Conservation (phyloP, 1,140 invertebrate genomes). For the Grapholita molesta region DNA sequence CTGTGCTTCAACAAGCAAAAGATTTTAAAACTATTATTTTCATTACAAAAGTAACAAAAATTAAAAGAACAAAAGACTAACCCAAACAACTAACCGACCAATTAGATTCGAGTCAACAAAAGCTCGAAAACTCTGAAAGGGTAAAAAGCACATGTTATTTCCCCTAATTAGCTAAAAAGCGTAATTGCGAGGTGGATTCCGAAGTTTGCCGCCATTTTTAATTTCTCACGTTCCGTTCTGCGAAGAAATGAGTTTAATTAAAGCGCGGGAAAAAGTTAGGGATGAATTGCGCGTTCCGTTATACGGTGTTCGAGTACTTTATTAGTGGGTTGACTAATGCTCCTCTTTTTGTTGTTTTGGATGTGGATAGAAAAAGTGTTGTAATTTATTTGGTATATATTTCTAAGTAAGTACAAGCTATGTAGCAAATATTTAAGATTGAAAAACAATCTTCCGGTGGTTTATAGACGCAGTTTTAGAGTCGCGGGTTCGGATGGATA, state of each 20-base stretch:
- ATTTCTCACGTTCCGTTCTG: background rate
- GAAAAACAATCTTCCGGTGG: too few relatives aligned
- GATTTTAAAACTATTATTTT: background rate
- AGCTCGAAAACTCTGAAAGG: background rate
- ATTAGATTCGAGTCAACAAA: background rate
- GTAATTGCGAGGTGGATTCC: background rate
- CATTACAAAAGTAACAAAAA: background rate
- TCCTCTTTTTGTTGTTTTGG: background rate
- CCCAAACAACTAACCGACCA: background rate
- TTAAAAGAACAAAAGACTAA: background rate
- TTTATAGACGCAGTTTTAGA: too few relatives aligned
- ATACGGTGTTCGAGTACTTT: background rate
- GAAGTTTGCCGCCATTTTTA: background rate
- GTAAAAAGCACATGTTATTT: constrained; percentile 3
- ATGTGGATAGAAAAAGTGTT: background rate
- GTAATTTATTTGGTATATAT: background rate
- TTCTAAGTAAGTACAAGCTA: too few relatives aligned
- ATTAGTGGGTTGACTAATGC: background rate
- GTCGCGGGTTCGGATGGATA: too few relatives aligned
- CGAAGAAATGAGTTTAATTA: constrained; percentile 3
- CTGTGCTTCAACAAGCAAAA: too few relatives aligned
- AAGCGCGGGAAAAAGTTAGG: background rate
- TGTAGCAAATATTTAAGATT: too few relatives aligned
- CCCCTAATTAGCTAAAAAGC: background rate
- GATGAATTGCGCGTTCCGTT: background rate